Conservation (phyloP, 2,797 vertebrate species). For the Sus cebifrons region DNA sequence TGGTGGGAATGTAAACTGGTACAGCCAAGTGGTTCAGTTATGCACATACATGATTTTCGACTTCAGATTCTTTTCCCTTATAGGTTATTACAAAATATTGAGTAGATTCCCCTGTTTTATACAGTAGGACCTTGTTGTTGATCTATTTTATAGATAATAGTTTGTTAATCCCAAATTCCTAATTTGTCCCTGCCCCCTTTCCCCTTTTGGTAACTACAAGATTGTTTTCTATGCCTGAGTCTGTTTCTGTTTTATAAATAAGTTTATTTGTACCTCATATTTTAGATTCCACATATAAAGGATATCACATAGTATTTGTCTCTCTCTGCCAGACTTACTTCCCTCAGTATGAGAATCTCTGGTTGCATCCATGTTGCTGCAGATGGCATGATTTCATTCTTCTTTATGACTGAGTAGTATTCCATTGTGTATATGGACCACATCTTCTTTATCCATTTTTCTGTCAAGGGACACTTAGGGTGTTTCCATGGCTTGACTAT, state of each 20-base stretch:
- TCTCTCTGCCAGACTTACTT: accelerated
- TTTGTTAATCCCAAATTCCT: too few relatives aligned
- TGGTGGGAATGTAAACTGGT: too few relatives aligned
- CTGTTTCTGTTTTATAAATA: background rate
- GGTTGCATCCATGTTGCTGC: accelerated
- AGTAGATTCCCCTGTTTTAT: too few relatives aligned
- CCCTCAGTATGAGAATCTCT: accelerated
- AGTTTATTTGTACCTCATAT: accelerated
- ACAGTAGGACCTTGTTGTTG: too few relatives aligned
- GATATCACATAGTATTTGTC: background rate
- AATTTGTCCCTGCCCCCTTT: background rate
- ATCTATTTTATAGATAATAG: too few relatives aligned
- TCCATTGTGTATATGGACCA: accelerated
- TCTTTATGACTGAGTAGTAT: too few relatives aligned
- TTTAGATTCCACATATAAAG: accelerated
- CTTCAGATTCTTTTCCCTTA: too few relatives aligned
- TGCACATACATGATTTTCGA: too few relatives aligned
- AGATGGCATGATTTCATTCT: accelerated
- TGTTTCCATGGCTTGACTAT: accelerated
- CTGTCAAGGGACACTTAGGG: background rate
- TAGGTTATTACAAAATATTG: too few relatives aligned
- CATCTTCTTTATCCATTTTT: accelerated
- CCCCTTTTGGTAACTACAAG: background rate
- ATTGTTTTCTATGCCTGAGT: background rate
- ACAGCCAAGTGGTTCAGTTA: too few relatives aligned